Percentiles rank a stretch among this genome's conserved stretches.
phyloP scores from a whole-genome alignment of 1,140 invertebrate genomes.

The Platorchestia sp. region DNA sequence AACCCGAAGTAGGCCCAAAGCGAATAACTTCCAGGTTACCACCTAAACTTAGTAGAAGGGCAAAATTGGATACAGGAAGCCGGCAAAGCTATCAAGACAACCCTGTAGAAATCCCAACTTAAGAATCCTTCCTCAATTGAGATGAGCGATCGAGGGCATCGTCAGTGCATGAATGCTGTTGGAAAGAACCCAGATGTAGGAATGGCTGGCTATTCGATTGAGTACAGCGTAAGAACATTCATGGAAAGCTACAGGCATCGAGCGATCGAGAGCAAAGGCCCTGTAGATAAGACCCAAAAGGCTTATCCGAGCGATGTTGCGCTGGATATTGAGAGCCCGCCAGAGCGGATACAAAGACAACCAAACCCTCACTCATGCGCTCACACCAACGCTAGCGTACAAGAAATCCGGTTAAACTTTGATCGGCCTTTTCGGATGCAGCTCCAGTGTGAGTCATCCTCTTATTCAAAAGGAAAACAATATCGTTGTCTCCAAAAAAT shows the following conservation, averaged over 20 bases:
- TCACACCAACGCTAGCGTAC: not conserved
- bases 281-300: not conserved
- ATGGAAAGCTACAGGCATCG: slow-evolving; percentile 4
- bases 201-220: not conserved
- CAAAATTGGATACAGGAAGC: not conserved
- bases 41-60: not conserved
- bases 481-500: not conserved
- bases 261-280: not conserved
- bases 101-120: not conserved
- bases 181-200: not conserved
- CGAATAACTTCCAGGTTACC: not conserved
- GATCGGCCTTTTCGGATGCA: slow-evolving; percentile 11
- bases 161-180: not conserved
- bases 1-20: not conserved
- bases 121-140: not conserved
- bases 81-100: not conserved
- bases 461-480: not conserved
- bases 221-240: not conserved
- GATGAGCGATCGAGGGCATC: not conserved
- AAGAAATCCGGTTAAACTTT: slow-evolving; percentile 41
- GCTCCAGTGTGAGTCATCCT: not conserved
- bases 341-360: slow-evolving; percentile 1
- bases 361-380: not conserved
- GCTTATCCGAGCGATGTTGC: not conserved
- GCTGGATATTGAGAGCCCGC: not conserved